A percentile compares a stretch with the other conserved stretches of the same genome.
These are phyloP conservation scores for Callochromis pleurospilus DNA, from an alignment of 2,113 vertebrate species.

Conservation along the genomic window DNA sequence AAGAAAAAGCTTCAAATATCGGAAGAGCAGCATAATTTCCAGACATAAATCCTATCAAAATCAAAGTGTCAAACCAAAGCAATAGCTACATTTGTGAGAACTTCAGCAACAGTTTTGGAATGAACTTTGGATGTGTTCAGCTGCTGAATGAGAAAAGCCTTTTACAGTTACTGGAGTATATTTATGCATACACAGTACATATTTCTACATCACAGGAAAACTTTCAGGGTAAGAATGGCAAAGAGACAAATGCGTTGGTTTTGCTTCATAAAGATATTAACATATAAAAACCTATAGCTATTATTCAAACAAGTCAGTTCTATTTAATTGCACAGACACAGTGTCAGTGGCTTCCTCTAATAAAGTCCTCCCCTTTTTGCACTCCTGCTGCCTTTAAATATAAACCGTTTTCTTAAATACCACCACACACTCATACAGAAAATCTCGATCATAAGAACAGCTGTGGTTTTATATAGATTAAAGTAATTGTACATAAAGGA, in stretches of 20 bases:
- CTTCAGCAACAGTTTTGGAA: neutral
- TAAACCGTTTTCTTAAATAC: neutral
- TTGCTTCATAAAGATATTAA: neutral
- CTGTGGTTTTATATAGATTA: neutral
- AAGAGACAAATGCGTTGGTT: neutral
- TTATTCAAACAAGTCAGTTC: neutral
- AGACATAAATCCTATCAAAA: neutral
- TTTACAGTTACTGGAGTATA: neutral
- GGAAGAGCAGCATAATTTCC: neutral
- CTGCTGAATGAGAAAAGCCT: neutral
- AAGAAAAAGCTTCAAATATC: neutral
- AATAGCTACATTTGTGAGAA: neutral
- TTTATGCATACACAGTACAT: neutral
- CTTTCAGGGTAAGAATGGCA: neutral
- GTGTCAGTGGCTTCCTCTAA: neutral
- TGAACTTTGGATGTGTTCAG: neutral
- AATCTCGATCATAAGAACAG: neutral
- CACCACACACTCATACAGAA: neutral
- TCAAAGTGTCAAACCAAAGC: neutral
- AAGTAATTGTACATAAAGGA: neutral
- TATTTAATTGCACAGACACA: neutral
- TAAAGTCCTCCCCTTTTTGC: neutral
- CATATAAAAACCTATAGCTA: neutral
- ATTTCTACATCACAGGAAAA: neutral
- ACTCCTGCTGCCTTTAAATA: neutral